phyloP scores from a whole-genome alignment of 2,888 invertebrate species.

The Drosophila ustulata region DNA sequence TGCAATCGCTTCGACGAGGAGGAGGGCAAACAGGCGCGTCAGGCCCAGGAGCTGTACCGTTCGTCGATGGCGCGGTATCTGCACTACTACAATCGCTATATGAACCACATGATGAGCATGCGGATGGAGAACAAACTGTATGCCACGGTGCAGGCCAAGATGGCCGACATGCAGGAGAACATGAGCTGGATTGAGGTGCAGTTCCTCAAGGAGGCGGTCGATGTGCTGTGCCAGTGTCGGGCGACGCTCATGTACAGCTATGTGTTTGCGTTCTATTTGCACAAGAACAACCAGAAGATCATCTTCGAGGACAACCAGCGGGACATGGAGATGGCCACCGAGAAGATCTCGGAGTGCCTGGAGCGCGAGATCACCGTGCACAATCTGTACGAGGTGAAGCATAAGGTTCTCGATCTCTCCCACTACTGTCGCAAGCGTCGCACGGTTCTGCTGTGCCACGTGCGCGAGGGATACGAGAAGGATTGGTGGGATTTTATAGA shows the following conservation, averaged over 20 bases:
- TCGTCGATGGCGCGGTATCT: slow-evolving; percentile 97
- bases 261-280: slow-evolving; percentile 99
- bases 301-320: slow-evolving; percentile 99
- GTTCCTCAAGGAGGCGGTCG: slow-evolving; percentile 98
- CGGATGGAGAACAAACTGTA: slow-evolving; percentile 98
- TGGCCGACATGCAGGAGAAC: slow-evolving; percentile 99
- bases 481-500: slow-evolving; percentile 99
- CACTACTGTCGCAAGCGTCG: slow-evolving; percentile 99
- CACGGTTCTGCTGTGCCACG: slow-evolving; percentile 97
- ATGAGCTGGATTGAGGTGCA: slow-evolving; percentile 99
- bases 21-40: slow-evolving; percentile 97
- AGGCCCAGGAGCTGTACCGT: slow-evolving; percentile 97
- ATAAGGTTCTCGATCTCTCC: slow-evolving; percentile 96
- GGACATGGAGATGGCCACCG: slow-evolving; percentile 98
- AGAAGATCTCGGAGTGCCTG: slow-evolving; percentile 98
- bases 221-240: slow-evolving; percentile 97
- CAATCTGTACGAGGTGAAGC: slow-evolving; percentile 98
- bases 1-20: slow-evolving; percentile 99
- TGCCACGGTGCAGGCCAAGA: slow-evolving; percentile 97
- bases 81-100: slow-evolving; percentile 99
- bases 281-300: slow-evolving; percentile 98
- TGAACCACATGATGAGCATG: slow-evolving; percentile 99
- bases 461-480: slow-evolving; percentile 99
- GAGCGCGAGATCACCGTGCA: slow-evolving; percentile 98
- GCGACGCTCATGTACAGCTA: slow-evolving; percentile 99